A percentile compares a stretch with the other conserved stretches of the same genome.
These are phyloP conservation scores for Pediacus dermestoides DNA, from an alignment of 2,888 invertebrate genomes.

Conservation along the genomic window DNA sequence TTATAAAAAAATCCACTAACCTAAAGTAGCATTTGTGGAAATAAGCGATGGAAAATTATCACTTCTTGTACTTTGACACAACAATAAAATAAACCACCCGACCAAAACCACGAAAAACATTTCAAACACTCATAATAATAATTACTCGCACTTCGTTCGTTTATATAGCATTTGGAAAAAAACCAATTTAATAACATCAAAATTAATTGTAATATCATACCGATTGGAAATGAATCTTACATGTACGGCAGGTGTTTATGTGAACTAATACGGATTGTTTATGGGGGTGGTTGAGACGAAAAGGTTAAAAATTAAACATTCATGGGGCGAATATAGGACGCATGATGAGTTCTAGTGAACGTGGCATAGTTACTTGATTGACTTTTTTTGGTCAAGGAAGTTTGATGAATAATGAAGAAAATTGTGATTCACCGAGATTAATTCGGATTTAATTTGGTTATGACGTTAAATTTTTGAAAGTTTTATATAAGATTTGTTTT, in stretches of 20 bases:
- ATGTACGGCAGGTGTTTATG: constrained; percentile 23
- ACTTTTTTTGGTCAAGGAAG: constrained; percentile 26
- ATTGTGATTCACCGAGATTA: background rate
- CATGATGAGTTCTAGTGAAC: constrained; percentile 13
- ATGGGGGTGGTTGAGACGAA: constrained; percentile 14
- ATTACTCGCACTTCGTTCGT: constrained; percentile 11
- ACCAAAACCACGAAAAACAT: constrained; percentile 20
- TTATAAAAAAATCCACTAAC: constrained; percentile 48
- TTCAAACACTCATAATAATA: constrained; percentile 11
- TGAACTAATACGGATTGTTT: constrained; percentile 12
- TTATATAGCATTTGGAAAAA: constrained; percentile 22
- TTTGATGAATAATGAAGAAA: too few species aligned
- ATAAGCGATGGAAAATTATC: constrained; percentile 71
- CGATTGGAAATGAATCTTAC: constrained; percentile 23
- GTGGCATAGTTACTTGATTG: constrained; percentile 16
- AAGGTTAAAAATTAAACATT: constrained; percentile 30
- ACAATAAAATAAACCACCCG: constrained; percentile 15
- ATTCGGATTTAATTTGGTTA: too few species aligned
- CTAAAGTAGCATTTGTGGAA: constrained; percentile 70
- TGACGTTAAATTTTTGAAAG: too few species aligned
- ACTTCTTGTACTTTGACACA: constrained; percentile 17
- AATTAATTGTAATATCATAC: constrained; percentile 27
- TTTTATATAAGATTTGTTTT: too few species aligned
- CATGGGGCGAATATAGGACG: constrained; percentile 21
- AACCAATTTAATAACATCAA: constrained; percentile 26